A percentile compares a stretch with the other conserved stretches of the same genome.
Evolutionary conservation across 2,797 vertebrate genomes (phyloP).

Genomic region (Enteromius afrohamiltoni): DNA sequence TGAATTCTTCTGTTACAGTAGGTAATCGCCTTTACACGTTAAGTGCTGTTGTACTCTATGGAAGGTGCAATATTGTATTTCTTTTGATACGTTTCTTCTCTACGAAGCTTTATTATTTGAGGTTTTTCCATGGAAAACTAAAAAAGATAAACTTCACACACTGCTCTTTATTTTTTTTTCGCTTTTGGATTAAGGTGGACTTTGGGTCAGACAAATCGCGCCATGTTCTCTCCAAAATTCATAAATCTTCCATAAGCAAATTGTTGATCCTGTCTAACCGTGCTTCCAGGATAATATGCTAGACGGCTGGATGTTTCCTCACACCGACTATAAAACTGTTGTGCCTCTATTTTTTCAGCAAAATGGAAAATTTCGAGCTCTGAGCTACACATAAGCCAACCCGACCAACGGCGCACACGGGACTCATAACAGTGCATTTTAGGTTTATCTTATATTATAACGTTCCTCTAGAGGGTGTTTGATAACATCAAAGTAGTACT

Average conservation of each 20-base stretch:
- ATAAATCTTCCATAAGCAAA: slow-evolving; percentile 76
- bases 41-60: slow-evolving; percentile 76
- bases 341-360: slow-evolving; percentile 45
- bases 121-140: slow-evolving; percentile 64
- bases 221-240: slow-evolving; percentile 66
- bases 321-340: slow-evolving; percentile 48
- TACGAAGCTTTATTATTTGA: slow-evolving; percentile 70
- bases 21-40: slow-evolving; percentile 73
- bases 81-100: slow-evolving; percentile 76
- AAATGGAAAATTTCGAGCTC: background rate
- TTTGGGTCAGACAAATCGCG: slow-evolving; percentile 56
- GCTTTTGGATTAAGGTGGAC: slow-evolving; percentile 62
- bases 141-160: slow-evolving; percentile 59
- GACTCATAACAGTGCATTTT: slow-evolving; percentile 24
- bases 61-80: slow-evolving; percentile 84
- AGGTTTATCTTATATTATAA: slow-evolving; percentile 29
- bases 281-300: slow-evolving; percentile 78
- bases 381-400: background rate
- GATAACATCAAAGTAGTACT: slow-evolving; percentile 39
- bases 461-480: slow-evolving; percentile 64
- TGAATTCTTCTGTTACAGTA: slow-evolving; percentile 66
- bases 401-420: slow-evolving; percentile 10
- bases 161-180: slow-evolving; percentile 52
- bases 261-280: slow-evolving; percentile 71
- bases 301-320: slow-evolving; percentile 55